These are phyloP conservation scores for Pollenia labialis DNA, from an alignment of 2,888 invertebrate species.

Conservation along the genomic window DNA sequence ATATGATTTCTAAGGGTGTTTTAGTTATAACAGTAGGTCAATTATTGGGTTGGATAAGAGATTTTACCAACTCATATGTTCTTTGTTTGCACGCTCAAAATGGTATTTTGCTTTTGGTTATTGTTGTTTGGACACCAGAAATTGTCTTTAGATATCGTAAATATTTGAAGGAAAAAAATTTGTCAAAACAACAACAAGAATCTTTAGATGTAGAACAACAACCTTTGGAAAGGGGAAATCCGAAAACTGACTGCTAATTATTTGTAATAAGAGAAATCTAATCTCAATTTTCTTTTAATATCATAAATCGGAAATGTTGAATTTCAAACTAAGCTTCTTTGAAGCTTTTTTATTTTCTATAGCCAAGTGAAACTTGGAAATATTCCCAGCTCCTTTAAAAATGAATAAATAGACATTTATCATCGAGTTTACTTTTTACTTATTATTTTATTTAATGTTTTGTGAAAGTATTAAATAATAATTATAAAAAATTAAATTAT, in stretches of 20 bases:
- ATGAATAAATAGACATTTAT: too few relatives aligned
- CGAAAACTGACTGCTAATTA: conserved; percentile 45
- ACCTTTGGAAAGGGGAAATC: conserved; percentile 4
- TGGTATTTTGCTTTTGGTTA: conserved; percentile 85
- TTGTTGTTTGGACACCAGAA: conserved; percentile 87
- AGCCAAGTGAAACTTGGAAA: too few relatives aligned
- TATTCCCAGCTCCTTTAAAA: too few relatives aligned
- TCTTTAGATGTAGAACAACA: conserved; percentile 26
- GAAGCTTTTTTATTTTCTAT: conserved; percentile 16
- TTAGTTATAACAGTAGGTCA: conserved; percentile 88
- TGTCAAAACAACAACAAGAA: conserved; percentile 20
- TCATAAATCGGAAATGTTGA: neutral
- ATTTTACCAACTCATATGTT: conserved; percentile 87
- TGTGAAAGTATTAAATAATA: too few relatives aligned
- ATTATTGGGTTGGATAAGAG: conserved; percentile 87
- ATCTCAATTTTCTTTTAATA: neutral
- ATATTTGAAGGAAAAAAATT: conserved; percentile 74
- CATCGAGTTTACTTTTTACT: too few relatives aligned
- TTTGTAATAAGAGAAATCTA: neutral
- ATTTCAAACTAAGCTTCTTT: conserved; percentile 10
- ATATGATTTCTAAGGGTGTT: conserved; percentile 89
- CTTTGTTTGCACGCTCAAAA: conserved; percentile 88
- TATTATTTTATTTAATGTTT: too few relatives aligned
- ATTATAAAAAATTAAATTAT: too few relatives aligned
- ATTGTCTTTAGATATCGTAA: conserved; percentile 84